phyloP scores from a whole-genome alignment of 2,113 vertebrate genomes.

The Jacana jacana region DNA sequence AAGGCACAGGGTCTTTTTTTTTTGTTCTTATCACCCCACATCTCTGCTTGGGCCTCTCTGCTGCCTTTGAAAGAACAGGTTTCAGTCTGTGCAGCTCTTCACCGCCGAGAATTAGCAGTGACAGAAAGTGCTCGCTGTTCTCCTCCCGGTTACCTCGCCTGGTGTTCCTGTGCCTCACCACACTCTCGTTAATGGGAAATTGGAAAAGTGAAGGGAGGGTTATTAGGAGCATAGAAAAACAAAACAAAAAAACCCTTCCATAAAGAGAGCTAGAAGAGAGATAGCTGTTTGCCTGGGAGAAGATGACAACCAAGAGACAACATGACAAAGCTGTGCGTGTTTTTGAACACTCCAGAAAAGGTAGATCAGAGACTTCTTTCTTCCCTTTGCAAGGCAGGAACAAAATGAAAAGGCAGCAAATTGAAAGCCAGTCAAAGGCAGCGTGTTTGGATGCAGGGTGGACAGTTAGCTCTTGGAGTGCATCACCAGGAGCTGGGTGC shows the following conservation, averaged over 20 bases:
- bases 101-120: background rate
- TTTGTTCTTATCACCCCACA: background rate
- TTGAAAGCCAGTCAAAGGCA: constrained; percentile 31
- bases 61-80: background rate
- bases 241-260: background rate
- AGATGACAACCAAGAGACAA: constrained; percentile 26
- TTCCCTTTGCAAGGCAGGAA: background rate
- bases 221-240: background rate
- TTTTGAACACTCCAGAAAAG: constrained; percentile 28
- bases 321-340: background rate
- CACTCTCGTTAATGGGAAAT: background rate
- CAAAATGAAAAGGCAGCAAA: constrained; percentile 27
- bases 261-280: background rate
- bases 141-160: background rate
- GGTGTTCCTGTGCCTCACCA: background rate
- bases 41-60: background rate
- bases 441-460: background rate
- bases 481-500: rapidly evolving
- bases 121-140: background rate
- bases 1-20: background rate
- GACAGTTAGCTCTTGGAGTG: background rate
- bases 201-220: background rate
- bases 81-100: background rate
- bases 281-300: constrained; percentile 6
- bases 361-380: constrained; percentile 35